Base-by-base conservation (phyloP, 2,797 vertebrate species). In the Peromyscus nudipes region DNA sequence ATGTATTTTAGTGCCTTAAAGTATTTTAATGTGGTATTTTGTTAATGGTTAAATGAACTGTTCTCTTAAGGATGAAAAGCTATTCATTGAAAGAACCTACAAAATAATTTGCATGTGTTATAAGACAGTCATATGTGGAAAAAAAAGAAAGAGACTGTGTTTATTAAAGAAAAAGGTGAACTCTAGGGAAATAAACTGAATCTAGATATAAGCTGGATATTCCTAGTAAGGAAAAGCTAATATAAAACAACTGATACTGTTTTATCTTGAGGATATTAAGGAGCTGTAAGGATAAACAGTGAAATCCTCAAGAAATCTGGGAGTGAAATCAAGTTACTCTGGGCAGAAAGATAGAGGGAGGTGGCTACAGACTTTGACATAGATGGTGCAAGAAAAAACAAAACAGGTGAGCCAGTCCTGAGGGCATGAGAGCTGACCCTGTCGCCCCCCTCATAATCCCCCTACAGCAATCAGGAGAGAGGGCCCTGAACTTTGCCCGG, bases 1-100 rank as follows among this genome's bases (percentile, higher is more conserved):
- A 49, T 95, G 75, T 46, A 77, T 95, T 92, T 94, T 85, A 96
- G 97, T 97, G 95, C 97, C 97, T 98, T 97, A 95, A 96, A 96
- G 43, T 91, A 89, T 96, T 96, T 87, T 71, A 96, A 89, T 90
- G 52, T 55, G 94, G 25, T 83, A 73, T 95, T 87, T 93, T 91
- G 34, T 64, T 95, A 80, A 95, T 82, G 85, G 77, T 91, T 92
- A n/a, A 95, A 46, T 92, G 85, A 94, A 92, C 69, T 91, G n/a
- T 89, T 95, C 65, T 96, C 69, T 96, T 89, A 85, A 91, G 71
- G 65, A 80, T 92, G 60, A 94, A 82, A 94, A 65, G 76, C 62
- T 94, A 0, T 95, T 79, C 11, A 49, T 94, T 93, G 79, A 94
- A 93, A 89, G 37, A 73, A 92, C 43, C 65, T 95, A 43, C 86